These are phyloP conservation scores for Napeogenes sylphis DNA, from an alignment of 2,888 invertebrate species.

Conservation along the genomic window DNA sequence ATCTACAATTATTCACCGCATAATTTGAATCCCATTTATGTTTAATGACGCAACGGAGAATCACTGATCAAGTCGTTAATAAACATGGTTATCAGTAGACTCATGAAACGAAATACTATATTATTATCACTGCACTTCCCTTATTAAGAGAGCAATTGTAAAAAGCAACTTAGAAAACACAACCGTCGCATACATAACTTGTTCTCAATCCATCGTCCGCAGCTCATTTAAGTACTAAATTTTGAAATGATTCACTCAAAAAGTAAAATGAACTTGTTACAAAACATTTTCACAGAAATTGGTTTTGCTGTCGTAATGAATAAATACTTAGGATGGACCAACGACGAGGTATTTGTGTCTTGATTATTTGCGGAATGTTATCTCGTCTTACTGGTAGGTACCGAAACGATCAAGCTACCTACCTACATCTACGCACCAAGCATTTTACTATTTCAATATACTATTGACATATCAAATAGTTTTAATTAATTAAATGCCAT, in stretches of 20 bases:
- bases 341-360: slow-evolving; percentile 4
- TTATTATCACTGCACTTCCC: too few species aligned
- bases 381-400: slow-evolving; percentile 21
- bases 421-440: too few species aligned
- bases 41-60: too few species aligned
- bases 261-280: slow-evolving; percentile 24
- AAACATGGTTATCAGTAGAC: too few species aligned
- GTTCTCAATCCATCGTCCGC: neutral
- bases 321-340: slow-evolving; percentile 10
- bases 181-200: neutral
- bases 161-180: neutral
- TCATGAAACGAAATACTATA: too few species aligned
- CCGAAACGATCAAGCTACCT: slow-evolving; percentile 30
- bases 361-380: slow-evolving; percentile 24
- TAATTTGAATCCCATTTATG: too few species aligned
- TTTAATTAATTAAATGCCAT: too few species aligned
- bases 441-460: too few species aligned
- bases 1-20: neutral
- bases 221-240: slow-evolving; percentile 15
- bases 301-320: slow-evolving; percentile 27
- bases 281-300: slow-evolving; percentile 22
- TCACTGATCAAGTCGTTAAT: too few species aligned
- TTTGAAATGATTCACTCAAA: slow-evolving; percentile 28
- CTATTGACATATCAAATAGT: too few species aligned
- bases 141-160: too few species aligned